Conservation (phyloP, 2,888 invertebrate genomes). For the Xanthorhoe spadicearia region DNA sequence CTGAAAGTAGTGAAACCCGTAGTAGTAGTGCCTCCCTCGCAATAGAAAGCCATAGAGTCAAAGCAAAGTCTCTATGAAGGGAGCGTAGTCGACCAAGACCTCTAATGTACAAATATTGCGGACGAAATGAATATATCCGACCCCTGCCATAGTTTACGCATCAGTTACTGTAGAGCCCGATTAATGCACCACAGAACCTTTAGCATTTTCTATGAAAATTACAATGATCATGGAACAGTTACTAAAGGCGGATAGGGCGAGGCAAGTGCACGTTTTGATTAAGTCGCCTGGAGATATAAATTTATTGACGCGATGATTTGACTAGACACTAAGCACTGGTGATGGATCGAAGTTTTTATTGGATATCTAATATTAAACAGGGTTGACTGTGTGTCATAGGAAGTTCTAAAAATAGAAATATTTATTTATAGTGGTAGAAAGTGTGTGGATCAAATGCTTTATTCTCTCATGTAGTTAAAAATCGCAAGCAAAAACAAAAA, state of each 20-base stretch:
- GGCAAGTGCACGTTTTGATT: slow-evolving; percentile 79
- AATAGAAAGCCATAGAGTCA: slow-evolving; percentile 69
- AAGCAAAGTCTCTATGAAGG: slow-evolving; percentile 60
- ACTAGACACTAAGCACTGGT: slow-evolving; percentile 57
- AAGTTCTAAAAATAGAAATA: neutral
- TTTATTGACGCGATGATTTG: slow-evolving; percentile 66
- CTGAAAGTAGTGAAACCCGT: slow-evolving; percentile 36
- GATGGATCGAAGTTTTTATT: slow-evolving; percentile 60
- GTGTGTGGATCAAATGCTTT: no score
- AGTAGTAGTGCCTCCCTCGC: slow-evolving; percentile 59
- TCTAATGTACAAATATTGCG: slow-evolving; percentile 85
- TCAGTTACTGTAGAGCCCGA: slow-evolving; percentile 38
- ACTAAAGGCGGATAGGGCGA: slow-evolving; percentile 39
- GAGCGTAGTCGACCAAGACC: slow-evolving; percentile 80
- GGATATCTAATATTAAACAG: slow-evolving; percentile 44
- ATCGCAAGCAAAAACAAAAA: neutral
- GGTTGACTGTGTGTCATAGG: slow-evolving; percentile 20
- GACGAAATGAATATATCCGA: slow-evolving; percentile 82
- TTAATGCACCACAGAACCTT: slow-evolving; percentile 19
- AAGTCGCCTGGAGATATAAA: slow-evolving; percentile 75
- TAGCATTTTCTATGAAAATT: slow-evolving; percentile 35
- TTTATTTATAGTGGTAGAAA: no score
- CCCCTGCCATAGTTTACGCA: slow-evolving; percentile 42
- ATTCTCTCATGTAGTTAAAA: no score
- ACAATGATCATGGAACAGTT: slow-evolving; percentile 31